Evolutionary conservation across 2,113 vertebrate species (phyloP), one percentile per base, ranked within the genome.

Genomic region (Pionites leucogaster): DNA sequence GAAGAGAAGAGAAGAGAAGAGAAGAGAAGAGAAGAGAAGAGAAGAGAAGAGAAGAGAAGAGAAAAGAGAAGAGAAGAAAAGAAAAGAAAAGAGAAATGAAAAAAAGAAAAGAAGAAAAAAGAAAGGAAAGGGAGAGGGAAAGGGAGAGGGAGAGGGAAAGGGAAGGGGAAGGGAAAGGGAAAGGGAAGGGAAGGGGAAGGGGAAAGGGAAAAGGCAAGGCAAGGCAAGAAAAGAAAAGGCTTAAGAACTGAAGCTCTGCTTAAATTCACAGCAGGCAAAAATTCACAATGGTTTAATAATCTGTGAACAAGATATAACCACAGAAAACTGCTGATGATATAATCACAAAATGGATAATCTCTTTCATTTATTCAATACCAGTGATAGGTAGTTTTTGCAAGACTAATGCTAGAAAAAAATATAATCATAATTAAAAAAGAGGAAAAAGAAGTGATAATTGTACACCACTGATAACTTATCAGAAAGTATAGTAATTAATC

Each of bases 271-370:
- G 24, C 9, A 86, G 25, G 11, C 7, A 41, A 42, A 49, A 42
- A 93, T 86, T 93, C 89, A 52, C 9, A 7, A 52, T n/a, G 11
- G 3, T 52, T 92, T 95, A 94, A 86, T 83, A 94, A 74, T 55
- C 13, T 96, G 64, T 82, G 67, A 83, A 29, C 62, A 79, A 88
- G 27, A 64, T 69, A 77, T 31, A 97, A 78, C 20, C 55, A 33
- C 44, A 93, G 57, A 79, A 50, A 96, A 65, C 29, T 6, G 7
- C 10, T 50, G 41, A 86, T 37, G 20, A 89, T 80, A 28, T 39
- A 90, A 27, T 74, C 65, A 71, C 17, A 86, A 80, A 93, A 53
- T 71, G 24, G 27, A 52, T 96, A 47, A 88, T 91, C 15, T 25
- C 18, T 72, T 35, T 86, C 10, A 42, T 55, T 80, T 91, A 68